Evolutionary conservation across 2,113 vertebrate genomes (phyloP).

Genomic region (Platichthys stellatus): DNA sequence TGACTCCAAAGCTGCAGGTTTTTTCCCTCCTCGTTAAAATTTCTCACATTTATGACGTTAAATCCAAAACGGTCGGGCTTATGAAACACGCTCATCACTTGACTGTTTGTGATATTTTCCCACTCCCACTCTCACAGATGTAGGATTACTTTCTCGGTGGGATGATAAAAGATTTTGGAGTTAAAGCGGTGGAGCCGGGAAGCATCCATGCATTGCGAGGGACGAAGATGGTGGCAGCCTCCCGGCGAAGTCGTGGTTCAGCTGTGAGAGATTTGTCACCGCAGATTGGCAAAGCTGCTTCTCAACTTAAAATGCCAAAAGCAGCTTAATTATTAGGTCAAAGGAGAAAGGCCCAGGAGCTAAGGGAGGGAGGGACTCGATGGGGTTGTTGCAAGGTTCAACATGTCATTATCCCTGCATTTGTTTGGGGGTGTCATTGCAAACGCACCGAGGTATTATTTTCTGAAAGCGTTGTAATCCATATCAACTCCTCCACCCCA

Average conservation of each 20-base stretch:
- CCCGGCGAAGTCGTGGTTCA: constrained; percentile 10
- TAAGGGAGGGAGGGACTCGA: background rate
- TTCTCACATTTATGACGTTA: background rate
- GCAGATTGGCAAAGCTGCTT: constrained; percentile 59
- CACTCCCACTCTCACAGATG: background rate
- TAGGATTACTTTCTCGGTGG: constrained; percentile 1
- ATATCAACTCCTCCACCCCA: background rate
- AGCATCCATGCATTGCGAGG: constrained; percentile 1
- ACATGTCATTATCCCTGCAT: constrained; percentile 27
- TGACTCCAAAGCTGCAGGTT: constrained; percentile 14
- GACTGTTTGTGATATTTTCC: background rate
- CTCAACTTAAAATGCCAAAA: constrained; percentile 58
- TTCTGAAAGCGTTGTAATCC: background rate
- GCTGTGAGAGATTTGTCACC: constrained; percentile 56
- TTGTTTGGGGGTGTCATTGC: constrained; percentile 32
- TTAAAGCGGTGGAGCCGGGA: constrained; percentile 12
- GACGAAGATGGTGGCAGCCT: constrained; percentile 4
- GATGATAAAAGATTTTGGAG: constrained; percentile 28
- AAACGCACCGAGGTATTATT: constrained; percentile 11
- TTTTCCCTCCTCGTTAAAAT: too few species aligned
- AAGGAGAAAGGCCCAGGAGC: constrained; percentile 56
- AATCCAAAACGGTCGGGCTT: constrained; percentile 16
- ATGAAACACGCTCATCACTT: background rate
- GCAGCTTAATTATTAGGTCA: constrained; percentile 75
- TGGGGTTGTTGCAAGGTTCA: constrained; percentile 38